These are phyloP conservation scores for Cataglyphis hispanica DNA, from an alignment of 1,140 invertebrate genomes.

Conservation along the genomic window DNA sequence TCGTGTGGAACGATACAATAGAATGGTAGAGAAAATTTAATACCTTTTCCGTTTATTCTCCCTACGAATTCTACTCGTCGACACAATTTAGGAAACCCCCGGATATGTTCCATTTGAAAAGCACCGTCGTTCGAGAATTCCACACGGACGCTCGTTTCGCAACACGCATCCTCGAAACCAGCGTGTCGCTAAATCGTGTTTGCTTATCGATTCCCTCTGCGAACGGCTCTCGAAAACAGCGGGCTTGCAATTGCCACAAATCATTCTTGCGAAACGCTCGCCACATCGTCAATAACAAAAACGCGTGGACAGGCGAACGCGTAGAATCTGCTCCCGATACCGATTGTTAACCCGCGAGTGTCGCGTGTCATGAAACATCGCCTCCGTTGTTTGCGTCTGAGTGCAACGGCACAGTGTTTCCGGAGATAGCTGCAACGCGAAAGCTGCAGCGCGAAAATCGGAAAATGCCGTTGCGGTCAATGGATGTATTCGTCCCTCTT, in stretches of 20 bases:
- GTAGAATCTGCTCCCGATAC: constrained; percentile 73
- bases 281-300: constrained; percentile 66
- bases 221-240: background rate
- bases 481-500: background rate
- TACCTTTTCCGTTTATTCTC: constrained; percentile 31
- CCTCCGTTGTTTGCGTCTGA: constrained; percentile 26
- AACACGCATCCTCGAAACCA: constrained; percentile 51
- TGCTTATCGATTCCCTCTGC: constrained; percentile 50
- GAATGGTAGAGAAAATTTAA: constrained; percentile 8
- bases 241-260: constrained; percentile 51
- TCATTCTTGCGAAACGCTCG: constrained; percentile 58
- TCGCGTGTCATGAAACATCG: constrained; percentile 55
- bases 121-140: constrained; percentile 36
- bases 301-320: constrained; percentile 65
- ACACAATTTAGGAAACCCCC: constrained; percentile 45
- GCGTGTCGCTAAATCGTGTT: constrained; percentile 39
- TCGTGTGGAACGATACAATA: background rate
- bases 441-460: constrained; percentile 36
- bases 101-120: constrained; percentile 35
- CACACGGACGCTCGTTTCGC: constrained; percentile 32
- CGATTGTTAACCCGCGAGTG: constrained; percentile 70
- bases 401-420: constrained; percentile 34
- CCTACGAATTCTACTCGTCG: constrained; percentile 16
- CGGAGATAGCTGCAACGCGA: constrained; percentile 36
- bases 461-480: background rate